Evolutionary conservation across 2,797 vertebrate species (phyloP).

Genomic region (Schizopygopsis malacanthus): DNA sequence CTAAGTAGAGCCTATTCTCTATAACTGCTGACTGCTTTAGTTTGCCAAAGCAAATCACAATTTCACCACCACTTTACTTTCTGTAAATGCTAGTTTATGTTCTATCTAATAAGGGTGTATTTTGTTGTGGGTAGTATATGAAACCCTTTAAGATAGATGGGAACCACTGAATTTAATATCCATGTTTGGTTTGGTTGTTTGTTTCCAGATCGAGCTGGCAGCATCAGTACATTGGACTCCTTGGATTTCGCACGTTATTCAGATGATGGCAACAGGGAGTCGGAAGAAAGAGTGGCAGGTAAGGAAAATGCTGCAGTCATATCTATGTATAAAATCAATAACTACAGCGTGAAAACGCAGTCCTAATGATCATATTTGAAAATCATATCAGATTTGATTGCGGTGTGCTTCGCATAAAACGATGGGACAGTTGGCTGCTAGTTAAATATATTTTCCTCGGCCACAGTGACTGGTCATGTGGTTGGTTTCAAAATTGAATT

Average conservation of each 20-base stretch:
- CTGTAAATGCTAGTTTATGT: not conserved
- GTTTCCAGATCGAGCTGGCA: slow-evolving; percentile 90
- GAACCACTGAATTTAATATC: not conserved
- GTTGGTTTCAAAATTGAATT: not conserved
- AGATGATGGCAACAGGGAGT: slow-evolving; percentile 98
- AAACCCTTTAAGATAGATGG: not conserved
- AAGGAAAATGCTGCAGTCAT: slow-evolving; percentile 59
- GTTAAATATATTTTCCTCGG: not conserved
- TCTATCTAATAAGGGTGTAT: slow-evolving; percentile 10
- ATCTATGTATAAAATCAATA: not conserved
- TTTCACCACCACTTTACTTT: slow-evolving; percentile 5
- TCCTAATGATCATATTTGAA: not conserved
- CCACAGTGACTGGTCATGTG: slow-evolving; percentile 22
- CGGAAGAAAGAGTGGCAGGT: slow-evolving; percentile 96
- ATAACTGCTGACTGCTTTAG: slow-evolving; percentile 22
- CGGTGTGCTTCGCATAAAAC: not conserved
- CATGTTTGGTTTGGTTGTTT: slow-evolving; percentile 29
- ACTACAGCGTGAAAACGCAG: not conserved
- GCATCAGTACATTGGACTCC: slow-evolving; percentile 99
- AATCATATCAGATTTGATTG: not conserved
- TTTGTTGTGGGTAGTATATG: slow-evolving; percentile 22
- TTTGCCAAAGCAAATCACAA: slow-evolving; percentile 7
- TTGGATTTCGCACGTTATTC: slow-evolving; percentile 99
- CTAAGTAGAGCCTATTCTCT: not conserved
- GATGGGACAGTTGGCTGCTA: not conserved